These are phyloP conservation scores for Colaptes auratus DNA, from an alignment of 2,113 vertebrate species.

Conservation along the genomic window DNA sequence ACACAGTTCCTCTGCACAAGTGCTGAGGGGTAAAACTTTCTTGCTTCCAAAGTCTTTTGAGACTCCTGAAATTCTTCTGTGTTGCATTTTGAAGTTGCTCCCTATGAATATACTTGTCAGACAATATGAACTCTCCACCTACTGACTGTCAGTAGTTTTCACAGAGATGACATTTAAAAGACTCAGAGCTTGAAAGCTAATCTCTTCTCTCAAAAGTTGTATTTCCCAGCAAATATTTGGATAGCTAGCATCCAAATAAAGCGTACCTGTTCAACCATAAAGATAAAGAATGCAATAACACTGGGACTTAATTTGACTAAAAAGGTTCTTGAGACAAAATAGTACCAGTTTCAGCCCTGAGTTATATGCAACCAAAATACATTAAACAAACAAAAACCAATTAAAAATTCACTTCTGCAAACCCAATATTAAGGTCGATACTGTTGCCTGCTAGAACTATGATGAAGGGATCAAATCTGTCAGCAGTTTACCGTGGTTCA, in stretches of 20 bases:
- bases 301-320: slow-evolving; percentile 23
- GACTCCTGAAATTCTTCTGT: slow-evolving; percentile 22
- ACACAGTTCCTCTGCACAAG: not conserved
- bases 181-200: slow-evolving; percentile 55
- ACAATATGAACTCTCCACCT: slow-evolving; percentile 57
- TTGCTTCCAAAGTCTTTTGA: slow-evolving; percentile 27
- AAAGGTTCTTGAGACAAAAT: not conserved
- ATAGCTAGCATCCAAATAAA: slow-evolving; percentile 42
- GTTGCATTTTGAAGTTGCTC: slow-evolving; percentile 62
- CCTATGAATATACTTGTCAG: slow-evolving; percentile 59
- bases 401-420: not conserved
- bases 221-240: slow-evolving; percentile 60
- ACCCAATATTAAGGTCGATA: not conserved
- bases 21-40: slow-evolving; percentile 43
- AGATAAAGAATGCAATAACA: not conserved
- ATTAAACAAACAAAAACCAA: not conserved
- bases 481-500: not conserved
- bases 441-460: not conserved
- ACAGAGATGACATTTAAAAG: slow-evolving; percentile 62
- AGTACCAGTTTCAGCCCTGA: not conserved
- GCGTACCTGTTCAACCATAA: not conserved
- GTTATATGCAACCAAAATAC: not conserved
- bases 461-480: not conserved
- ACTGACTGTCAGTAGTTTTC: slow-evolving; percentile 60
- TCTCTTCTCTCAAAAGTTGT: slow-evolving; percentile 45